Conservation (phyloP, 2,797 vertebrate species). For the Girardinus metallicus region DNA sequence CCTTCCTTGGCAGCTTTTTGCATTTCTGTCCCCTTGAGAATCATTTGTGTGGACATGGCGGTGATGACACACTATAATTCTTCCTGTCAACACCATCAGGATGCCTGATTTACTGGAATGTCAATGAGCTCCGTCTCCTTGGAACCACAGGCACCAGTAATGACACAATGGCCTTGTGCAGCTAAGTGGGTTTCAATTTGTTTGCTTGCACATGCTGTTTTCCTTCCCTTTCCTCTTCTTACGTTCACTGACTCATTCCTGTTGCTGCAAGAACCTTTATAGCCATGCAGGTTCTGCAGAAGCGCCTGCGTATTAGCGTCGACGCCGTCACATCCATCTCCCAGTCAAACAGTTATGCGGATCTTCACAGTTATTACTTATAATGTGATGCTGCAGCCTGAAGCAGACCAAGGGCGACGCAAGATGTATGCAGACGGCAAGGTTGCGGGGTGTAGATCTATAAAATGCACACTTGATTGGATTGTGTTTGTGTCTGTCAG, state of each 20-base stretch:
- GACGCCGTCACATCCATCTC: constrained; percentile 47
- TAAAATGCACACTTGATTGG: constrained; percentile 44
- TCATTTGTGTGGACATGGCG: constrained; percentile 49
- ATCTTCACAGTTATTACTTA: constrained; percentile 26
- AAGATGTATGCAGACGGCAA: constrained; percentile 24
- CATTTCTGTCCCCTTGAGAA: constrained; percentile 42
- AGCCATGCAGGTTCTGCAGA: constrained; percentile 25
- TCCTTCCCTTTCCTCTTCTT: constrained; percentile 29
- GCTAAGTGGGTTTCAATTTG: constrained; percentile 26
- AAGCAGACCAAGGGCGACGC: constrained; percentile 27
- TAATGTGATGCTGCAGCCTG: constrained; percentile 34
- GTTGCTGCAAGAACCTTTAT: constrained; percentile 41
- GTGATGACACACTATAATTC: constrained; percentile 73
- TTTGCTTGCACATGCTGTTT: neutral
- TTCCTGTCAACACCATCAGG: constrained; percentile 71
- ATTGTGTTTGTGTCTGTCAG: constrained; percentile 48
- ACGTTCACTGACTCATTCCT: constrained; percentile 33
- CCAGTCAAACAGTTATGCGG: constrained; percentile 47
- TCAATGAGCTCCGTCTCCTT: constrained; percentile 76
- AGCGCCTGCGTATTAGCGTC: constrained; percentile 36
- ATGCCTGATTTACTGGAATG: constrained; percentile 72
- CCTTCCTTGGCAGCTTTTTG: constrained; percentile 47
- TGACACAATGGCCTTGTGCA: constrained; percentile 58
- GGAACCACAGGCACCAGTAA: constrained; percentile 57
- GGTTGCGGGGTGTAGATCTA: constrained; percentile 45